These are phyloP conservation scores for Heterocephalus glaber DNA, from an alignment of 2,113 vertebrate species.

Conservation along the genomic window DNA sequence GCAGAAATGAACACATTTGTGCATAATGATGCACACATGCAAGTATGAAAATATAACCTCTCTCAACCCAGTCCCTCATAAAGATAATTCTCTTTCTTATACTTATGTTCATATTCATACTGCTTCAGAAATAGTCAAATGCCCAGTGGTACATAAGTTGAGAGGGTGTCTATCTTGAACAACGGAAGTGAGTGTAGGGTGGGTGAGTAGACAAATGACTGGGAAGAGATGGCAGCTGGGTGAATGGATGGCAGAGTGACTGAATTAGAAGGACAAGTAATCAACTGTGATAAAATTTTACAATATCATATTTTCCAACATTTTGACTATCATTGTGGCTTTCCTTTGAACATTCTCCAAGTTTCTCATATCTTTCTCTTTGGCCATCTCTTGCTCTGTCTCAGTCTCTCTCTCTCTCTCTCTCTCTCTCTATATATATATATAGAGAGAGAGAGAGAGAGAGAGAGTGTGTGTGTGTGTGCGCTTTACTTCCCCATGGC, in stretches of 20 bases:
- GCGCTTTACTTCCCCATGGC: neutral
- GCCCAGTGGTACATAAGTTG: constrained; percentile 31
- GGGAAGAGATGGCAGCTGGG: constrained; percentile 37
- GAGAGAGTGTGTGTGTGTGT: neutral
- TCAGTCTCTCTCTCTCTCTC: neutral
- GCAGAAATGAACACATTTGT: neutral
- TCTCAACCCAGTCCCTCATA: constrained; percentile 36
- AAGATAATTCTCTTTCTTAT: constrained; percentile 45
- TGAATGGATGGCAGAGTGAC: constrained; percentile 57
- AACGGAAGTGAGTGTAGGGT: constrained; percentile 68
- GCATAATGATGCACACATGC: neutral
- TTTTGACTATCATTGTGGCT: constrained; percentile 56
- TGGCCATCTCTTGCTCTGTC: neutral
- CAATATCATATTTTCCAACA: constrained; percentile 69
- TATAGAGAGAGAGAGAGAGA: neutral
- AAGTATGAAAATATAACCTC: constrained; percentile 39
- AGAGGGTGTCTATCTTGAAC: constrained; percentile 57
- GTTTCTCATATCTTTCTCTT: constrained; percentile 31
- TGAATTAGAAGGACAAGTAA: constrained; percentile 57
- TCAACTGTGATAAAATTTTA: constrained; percentile 53
- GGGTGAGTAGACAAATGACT: constrained; percentile 53
- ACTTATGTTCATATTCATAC: constrained; percentile 22
- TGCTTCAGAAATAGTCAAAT: constrained; percentile 54
- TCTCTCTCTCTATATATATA: neutral
- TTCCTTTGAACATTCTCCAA: constrained; percentile 68